These are phyloP conservation scores for Nothobranchius furzeri DNA, from an alignment of 2,113 vertebrate genomes.

Conservation along the genomic window DNA sequence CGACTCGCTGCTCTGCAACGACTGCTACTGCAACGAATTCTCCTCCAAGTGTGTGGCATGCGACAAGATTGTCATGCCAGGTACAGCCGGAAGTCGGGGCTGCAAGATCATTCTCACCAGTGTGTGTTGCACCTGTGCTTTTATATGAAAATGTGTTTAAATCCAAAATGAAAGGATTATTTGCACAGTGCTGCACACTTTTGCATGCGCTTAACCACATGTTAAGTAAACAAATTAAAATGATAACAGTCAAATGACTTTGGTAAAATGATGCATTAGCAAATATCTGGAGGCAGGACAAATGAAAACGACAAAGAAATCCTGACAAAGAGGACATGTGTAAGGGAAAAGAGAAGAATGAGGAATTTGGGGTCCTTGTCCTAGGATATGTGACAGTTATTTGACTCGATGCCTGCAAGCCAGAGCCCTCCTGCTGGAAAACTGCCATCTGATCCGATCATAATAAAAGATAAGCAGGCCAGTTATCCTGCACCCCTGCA, in stretches of 20 bases:
- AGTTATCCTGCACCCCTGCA: conserved; percentile 43
- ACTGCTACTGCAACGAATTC: conserved; percentile 98
- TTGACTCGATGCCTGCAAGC: conserved; percentile 60
- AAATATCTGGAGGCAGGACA: conserved; percentile 23
- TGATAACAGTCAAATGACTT: conserved; percentile 33
- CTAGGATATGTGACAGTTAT: conserved; percentile 61
- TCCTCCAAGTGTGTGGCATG: conserved; percentile 95
- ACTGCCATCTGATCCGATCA: conserved; percentile 58
- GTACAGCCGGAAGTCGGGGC: conserved; percentile 66
- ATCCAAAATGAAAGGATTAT: background rate
- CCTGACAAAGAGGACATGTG: conserved; percentile 2
- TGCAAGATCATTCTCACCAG: background rate
- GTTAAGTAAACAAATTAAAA: conserved; percentile 26
- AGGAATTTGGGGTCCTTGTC: background rate
- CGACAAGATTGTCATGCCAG: conserved; percentile 96
- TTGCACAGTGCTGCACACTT: too few species aligned
- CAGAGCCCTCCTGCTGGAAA: conserved; percentile 52
- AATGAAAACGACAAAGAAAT: conserved; percentile 11
- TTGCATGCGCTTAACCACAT: conserved; percentile 2
- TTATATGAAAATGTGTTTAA: background rate
- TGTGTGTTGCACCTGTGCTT: background rate
- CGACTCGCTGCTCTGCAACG: conserved; percentile 91
- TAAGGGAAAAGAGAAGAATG: background rate
- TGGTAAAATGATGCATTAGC: conserved; percentile 27
- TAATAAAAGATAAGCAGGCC: conserved; percentile 64